phyloP scores from a whole-genome alignment of 1,140 invertebrate genomes.

The Rhyzopertha dominica region DNA sequence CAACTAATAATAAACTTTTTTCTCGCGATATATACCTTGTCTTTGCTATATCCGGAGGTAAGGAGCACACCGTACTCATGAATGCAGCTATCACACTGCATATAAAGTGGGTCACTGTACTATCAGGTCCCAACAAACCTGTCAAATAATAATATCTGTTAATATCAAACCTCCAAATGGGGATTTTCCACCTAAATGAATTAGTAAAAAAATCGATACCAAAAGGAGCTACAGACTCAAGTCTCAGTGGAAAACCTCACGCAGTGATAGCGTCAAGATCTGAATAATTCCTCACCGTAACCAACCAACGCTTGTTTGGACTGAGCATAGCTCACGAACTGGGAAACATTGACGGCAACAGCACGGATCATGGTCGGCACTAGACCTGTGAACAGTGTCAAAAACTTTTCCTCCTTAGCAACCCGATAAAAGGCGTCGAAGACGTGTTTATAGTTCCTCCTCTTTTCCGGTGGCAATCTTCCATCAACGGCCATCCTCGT shows the following conservation, averaged over 20 bases:
- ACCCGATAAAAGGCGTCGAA: constrained; percentile 85
- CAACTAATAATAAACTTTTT: background rate
- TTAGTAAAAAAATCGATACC: background rate
- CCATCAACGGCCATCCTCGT: constrained; percentile 97
- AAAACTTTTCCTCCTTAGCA: constrained; percentile 78
- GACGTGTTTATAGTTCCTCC: constrained; percentile 88
- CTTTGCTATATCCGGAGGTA: constrained; percentile 98
- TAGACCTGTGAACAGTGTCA: constrained; percentile 82
- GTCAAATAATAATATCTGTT: constrained; percentile 4
- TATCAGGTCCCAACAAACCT: constrained; percentile 53
- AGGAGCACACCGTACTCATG: constrained; percentile 87
- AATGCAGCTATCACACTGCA: constrained; percentile 95
- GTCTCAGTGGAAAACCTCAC: too few species aligned
- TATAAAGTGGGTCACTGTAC: constrained; percentile 81
- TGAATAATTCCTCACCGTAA: background rate
- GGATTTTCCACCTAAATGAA: background rate
- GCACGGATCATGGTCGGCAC: constrained; percentile 68
- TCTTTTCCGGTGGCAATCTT: constrained; percentile 71
- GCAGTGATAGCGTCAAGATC: background rate
- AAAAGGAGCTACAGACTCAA: background rate
- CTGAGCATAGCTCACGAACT: constrained; percentile 95
- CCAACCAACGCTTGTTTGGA: constrained; percentile 37
- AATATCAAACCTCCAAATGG: constrained; percentile 1
- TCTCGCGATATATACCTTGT: constrained; percentile 61
- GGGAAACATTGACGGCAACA: constrained; percentile 96